A percentile compares a stretch with the other conserved stretches of the same genome.
These are phyloP conservation scores for Adelges cooleyi DNA, from an alignment of 1,140 invertebrate species.

Conservation along the genomic window DNA sequence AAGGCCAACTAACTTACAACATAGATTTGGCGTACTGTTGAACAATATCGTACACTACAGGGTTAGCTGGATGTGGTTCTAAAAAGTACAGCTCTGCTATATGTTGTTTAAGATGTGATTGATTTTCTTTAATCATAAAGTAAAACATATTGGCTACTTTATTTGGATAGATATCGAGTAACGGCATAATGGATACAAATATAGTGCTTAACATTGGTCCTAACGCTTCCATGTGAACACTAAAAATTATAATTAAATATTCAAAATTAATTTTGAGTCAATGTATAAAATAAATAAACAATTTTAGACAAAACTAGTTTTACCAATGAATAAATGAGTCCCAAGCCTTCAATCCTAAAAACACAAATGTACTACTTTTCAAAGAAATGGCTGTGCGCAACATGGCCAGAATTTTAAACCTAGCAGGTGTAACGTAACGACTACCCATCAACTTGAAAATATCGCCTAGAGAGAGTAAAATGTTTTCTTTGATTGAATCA, in stretches of 20 bases:
- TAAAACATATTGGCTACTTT: constrained; percentile 66
- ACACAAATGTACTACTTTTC: constrained; percentile 27
- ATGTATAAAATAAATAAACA: not conserved
- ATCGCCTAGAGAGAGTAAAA: constrained; percentile 30
- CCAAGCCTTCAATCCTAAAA: constrained; percentile 30
- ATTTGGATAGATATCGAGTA: constrained; percentile 52
- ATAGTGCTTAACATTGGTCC: constrained; percentile 70
- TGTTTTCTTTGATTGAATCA: constrained; percentile 30
- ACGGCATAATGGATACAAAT: constrained; percentile 64
- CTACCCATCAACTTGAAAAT: constrained; percentile 32
- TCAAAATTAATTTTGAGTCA: not conserved
- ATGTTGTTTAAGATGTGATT: constrained; percentile 48
- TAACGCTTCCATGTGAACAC: constrained; percentile 59
- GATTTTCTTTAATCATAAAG: constrained; percentile 65
- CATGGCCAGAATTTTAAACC: constrained; percentile 33
- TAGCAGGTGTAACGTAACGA: constrained; percentile 31
- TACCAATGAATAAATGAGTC: constrained; percentile 32
- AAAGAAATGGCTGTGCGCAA: constrained; percentile 31
- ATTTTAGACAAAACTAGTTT: not conserved
- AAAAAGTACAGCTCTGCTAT: constrained; percentile 77
- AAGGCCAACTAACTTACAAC: constrained; percentile 13
- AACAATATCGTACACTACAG: constrained; percentile 51
- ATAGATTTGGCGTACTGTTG: constrained; percentile 39
- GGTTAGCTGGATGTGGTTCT: constrained; percentile 54
- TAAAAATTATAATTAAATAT: constrained; percentile 37